Evolutionary conservation across 1,140 invertebrate species (phyloP), one percentile per base, ranked within the genome.

Genomic region (Trichoplusia ni): DNA sequence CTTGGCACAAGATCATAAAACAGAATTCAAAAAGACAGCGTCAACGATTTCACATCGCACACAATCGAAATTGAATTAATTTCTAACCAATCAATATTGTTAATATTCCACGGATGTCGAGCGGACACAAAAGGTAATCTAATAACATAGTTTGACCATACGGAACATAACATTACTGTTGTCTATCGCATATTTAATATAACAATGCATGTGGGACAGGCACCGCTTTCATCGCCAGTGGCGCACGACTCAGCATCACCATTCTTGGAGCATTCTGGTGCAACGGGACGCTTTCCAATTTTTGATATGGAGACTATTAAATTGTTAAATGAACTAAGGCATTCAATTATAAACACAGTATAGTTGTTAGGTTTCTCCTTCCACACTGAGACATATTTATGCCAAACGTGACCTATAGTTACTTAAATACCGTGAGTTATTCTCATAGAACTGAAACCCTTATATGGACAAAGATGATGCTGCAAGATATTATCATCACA

Each of bases 131-230:
- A 63, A 31, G 53, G 59, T 58, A 56, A 25, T 68, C 51, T 58
- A 68, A 63, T 63, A 68, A 63, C 60, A 68, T 59, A 63, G 59
- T 63, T 68, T 49, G 51, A 49, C 66, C 53, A 63, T 62, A 62
- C 14, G 21, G 16, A 59, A 51, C 29, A 47, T 64, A 60, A 61
- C 33, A 33, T 64, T 56, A 61, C 23, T 46, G 69, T 64, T 8
- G 56, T 71, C 54, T 56, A 65, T 77, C 54, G 67, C 49, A 73
- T 64, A 69, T 59, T 47, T 74, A 69, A 73, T 76, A 71, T 63
- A 73, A 80, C 79, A 79, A 81, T 78, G 74, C 67, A 84, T 81
- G 69, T 84, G 73, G 82, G 71, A 70, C 79, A 72, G 61, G 67
- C 67, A 62, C 60, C 75, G 71, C 79, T 86, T 86, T 84, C 81